Base-by-base conservation (phyloP, 2,113 vertebrate genomes). In the Panurus biarmicus region DNA sequence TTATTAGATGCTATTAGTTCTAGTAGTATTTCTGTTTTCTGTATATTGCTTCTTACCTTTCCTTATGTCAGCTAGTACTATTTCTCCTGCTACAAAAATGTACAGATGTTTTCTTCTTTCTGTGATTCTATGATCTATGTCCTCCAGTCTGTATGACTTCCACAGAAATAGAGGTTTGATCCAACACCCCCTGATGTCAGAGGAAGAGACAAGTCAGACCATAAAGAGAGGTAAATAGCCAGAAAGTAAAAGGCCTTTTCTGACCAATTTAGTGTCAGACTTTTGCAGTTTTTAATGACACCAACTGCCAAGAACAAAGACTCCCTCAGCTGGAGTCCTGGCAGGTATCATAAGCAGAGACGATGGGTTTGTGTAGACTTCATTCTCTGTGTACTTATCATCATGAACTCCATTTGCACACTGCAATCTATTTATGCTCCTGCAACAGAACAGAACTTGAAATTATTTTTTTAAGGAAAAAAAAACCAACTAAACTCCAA, bases 401-500 rank as follows among this genome's bases (percentile, higher is more conserved):
- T 31, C 42, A 38, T 12, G 36, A 73, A 73, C 16, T 69, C 54
- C 26, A 36, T 79, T 64, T 73, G 47, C 17, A 64, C 20, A 58
- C 6, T 73, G 26, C 1, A 6, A 90, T 9, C 42, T 90, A 58
- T 20, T 80, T 73, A 73, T 11, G 19, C 14, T 79, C 23, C 58
- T 57, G 22, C 45, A 95, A 69, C 18, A 79, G 48, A 87, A 71
- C 8, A 61, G 26, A 80, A 47, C 44, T 35, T 44, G 16, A 69
- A 48, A 35, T 50, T 47, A 5, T 44, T 48, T 31, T 25, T 14
- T 7, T 29, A 75, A 48, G 3, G 7, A 0, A 9, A 47, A 35
- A 61, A 36, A 40, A 3, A 2, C n/a, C n/a, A n/a, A n/a, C n/a
- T n/a, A n/a, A n/a, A 0, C 6, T 4, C 18, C 31, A 38, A 47